Percentiles rank a stretch among this genome's conserved stretches.
Evolutionary conservation across 2,113 vertebrate genomes (phyloP).

Genomic region (Pteruthius melanotis): DNA sequence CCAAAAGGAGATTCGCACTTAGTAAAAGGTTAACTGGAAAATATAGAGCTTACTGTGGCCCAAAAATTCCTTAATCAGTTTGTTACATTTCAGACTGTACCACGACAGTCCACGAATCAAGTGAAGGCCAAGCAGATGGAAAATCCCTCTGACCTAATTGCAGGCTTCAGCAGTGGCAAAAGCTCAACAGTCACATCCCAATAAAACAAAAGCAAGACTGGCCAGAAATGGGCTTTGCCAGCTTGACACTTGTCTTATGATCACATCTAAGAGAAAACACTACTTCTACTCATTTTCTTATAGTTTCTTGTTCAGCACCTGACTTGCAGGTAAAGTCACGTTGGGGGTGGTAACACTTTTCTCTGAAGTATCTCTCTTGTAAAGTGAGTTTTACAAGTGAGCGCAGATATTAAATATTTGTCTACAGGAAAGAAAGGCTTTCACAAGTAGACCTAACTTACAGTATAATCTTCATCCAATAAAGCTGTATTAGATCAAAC

Average conservation of each 20-base stretch:
- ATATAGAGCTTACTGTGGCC: not conserved
- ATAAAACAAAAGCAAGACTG: not conserved
- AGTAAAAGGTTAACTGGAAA: not conserved
- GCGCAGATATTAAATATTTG: slow-evolving; percentile 6
- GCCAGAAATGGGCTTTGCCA: not conserved
- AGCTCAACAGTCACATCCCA: not conserved
- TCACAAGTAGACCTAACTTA: not conserved
- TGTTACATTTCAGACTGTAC: not conserved
- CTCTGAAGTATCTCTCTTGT: not conserved
- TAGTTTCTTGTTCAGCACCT: not conserved
- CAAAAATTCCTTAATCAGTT: not conserved
- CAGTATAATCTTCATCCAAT: not conserved
- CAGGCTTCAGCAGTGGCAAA: not conserved
- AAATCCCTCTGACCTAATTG: not conserved
- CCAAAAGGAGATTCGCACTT: not conserved
- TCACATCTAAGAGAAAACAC: not conserved
- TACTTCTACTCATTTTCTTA: not conserved
- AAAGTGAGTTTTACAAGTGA: not conserved
- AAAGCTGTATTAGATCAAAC: not conserved
- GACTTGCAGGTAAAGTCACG: not conserved
- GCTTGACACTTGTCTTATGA: not conserved
- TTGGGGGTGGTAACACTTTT: not conserved
- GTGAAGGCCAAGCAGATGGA: not conserved
- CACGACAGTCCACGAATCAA: not conserved
- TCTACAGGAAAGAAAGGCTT: slow-evolving; percentile 13